Evolutionary conservation across 2,113 vertebrate species (phyloP), one percentile per base, ranked within the genome.

Genomic region (Cinclus cinclus): DNA sequence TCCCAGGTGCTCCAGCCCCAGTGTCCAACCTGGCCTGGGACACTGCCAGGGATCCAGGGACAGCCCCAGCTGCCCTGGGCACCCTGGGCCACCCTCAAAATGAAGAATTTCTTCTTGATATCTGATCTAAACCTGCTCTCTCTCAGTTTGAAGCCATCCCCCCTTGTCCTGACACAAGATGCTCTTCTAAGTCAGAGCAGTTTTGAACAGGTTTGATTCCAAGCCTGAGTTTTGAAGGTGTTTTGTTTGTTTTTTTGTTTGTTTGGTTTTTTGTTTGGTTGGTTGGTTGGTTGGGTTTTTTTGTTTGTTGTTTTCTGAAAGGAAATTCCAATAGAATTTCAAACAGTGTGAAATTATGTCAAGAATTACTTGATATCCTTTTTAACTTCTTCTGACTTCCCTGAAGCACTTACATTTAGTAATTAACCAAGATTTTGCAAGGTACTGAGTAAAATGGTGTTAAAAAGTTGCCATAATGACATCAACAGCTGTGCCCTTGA

Each of bases 401-500:
- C 59, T 74, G 59, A 25, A 77, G 76, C 85, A 53, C 46, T 67
- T 81, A 11, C 37, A 55, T 63, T 82, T 30, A 37, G 42, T 73
- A 94, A 77, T 73, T 92, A 92, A 76, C 28, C 25, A 42, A 90
- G 39, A 35, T 91, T 91, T 93, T 88, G 58, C 35, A 46, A 80
- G 73, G 46, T 42, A 23, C 12, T 75, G 63, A n/a, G 23, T 52
- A 19, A 91, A 74, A 62, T 22, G 52, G n/a, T 49, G 44, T 55
- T 70, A 55, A 92, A 75, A 82, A 28, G 7, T 74, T 84, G 55
- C 41, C 4, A 4, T 79, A 47, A 73, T 92, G 71, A 15, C 41
- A 58, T 28, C n/a, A 55, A 69, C 22, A 76, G 67, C 31, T 5
- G 3, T 64, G 78, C 63, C 86, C 94, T 95, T 92, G 93, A 93